phyloP scores from a whole-genome alignment of 1,140 invertebrate genomes.

The Conus betulinus region DNA sequence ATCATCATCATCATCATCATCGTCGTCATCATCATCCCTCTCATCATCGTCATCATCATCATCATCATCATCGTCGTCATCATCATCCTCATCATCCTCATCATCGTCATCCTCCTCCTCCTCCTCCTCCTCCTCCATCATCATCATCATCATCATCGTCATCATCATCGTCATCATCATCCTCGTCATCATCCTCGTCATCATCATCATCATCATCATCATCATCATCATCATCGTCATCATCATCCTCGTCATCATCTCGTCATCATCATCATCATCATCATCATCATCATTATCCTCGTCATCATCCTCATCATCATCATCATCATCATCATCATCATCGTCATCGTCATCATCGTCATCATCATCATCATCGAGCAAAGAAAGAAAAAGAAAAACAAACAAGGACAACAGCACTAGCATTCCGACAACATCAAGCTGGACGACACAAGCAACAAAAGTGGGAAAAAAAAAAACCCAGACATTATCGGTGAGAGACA shows the following conservation, averaged over 20 bases:
- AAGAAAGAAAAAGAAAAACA: no score
- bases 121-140: not conserved
- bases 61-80: constrained; percentile 2
- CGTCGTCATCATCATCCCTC: not conserved
- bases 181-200: not conserved
- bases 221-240: not conserved
- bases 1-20: no score
- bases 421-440: no score
- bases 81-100: not conserved
- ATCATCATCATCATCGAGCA: not conserved
- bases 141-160: constrained; percentile 11
- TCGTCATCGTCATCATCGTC: not conserved
- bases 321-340: not conserved
- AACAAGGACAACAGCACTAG: no score
- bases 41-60: not conserved
- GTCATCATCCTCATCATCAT: not conserved
- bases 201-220: not conserved
- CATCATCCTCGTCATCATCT: not conserved
- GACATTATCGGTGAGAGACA: no score
- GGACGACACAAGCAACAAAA: no score
- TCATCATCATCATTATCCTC: no score
- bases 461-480: no score
- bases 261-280: no score
- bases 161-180: constrained; percentile 7
- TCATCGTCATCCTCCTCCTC: not conserved